phyloP scores from a whole-genome alignment of 2,888 invertebrate species.

The Rosalia funebris region DNA sequence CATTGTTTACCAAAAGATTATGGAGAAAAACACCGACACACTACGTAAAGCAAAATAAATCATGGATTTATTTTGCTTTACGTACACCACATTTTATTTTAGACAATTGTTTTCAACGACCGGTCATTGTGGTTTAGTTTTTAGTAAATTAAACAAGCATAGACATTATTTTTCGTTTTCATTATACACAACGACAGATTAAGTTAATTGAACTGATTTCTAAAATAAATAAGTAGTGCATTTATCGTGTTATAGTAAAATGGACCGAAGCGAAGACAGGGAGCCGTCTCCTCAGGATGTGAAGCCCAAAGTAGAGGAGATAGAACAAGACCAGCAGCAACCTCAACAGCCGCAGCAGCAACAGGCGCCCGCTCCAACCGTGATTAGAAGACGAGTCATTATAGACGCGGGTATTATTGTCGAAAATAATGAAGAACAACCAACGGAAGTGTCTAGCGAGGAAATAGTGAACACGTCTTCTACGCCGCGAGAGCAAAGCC shows the following conservation, averaged over 20 bases:
- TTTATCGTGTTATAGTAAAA: conserved; percentile 28
- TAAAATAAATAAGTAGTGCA: too few species aligned
- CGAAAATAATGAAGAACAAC: conserved; percentile 49
- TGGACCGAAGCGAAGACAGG: conserved; percentile 45
- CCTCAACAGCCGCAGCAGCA: conserved; percentile 22
- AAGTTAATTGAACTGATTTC: not conserved
- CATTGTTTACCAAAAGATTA: conserved; percentile 15
- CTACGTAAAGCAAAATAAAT: conserved; percentile 21
- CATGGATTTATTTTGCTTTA: too few species aligned
- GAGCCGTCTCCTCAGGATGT: conserved; percentile 36
- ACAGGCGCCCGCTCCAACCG: conserved; percentile 39
- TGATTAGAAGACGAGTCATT: conserved; percentile 54
- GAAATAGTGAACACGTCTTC: conserved; percentile 56
- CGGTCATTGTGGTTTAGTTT: conserved; percentile 24
- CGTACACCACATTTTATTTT: conserved; percentile 16
- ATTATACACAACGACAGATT: not conserved
- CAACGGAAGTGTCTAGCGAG: conserved; percentile 56
- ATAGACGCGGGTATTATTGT: conserved; percentile 62
- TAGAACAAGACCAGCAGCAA: conserved; percentile 29
- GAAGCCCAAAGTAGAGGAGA: conserved; percentile 38
- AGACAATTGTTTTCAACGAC: conserved; percentile 20
- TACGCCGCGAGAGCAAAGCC: conserved; percentile 39
- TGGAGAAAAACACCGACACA: conserved; percentile 10
- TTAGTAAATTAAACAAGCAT: conserved; percentile 9
- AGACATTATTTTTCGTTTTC: not conserved